Evolutionary conservation across 1,140 invertebrate species (phyloP).

Genomic region (Contarinia nasturtii): DNA sequence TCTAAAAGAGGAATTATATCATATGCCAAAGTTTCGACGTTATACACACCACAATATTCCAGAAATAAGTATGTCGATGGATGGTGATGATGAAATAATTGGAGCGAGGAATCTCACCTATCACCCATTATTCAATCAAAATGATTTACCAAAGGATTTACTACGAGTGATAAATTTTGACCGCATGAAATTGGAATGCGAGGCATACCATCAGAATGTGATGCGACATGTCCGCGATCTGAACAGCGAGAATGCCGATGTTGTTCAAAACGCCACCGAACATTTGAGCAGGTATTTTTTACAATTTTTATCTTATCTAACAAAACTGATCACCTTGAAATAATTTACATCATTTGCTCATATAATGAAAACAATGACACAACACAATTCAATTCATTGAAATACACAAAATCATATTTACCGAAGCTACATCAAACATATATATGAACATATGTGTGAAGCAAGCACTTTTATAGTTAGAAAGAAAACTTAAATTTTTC

Average conservation of each 20-base stretch:
- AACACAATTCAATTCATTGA: neutral
- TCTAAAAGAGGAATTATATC: conserved; percentile 11
- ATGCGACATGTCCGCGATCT: conserved; percentile 14
- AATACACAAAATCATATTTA: neutral
- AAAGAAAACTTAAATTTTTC: neutral
- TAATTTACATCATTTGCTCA: neutral
- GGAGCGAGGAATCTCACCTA: conserved; percentile 21
- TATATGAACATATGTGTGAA: neutral
- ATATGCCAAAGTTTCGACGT: conserved; percentile 2
- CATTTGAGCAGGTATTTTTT: conserved; percentile 3
- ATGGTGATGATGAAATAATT: neutral
- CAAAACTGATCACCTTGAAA: neutral
- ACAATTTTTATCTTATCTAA: neutral
- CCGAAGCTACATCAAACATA: neutral
- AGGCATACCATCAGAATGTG: conserved; percentile 24
- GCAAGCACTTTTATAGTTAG: neutral
- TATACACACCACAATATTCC: neutral
- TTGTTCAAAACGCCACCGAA: neutral
- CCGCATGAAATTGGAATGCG: conserved; percentile 27
- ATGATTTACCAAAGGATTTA: conserved; percentile 23
- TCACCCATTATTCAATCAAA: conserved; percentile 18
- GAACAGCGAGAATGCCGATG: neutral
- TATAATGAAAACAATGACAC: neutral
- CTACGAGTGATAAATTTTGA: conserved; percentile 30
- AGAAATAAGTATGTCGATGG: neutral